Percentiles rank a stretch among this genome's conserved stretches.
Conservation (phyloP, 1,140 invertebrate species). For the Procambarus virginalis region DNA sequence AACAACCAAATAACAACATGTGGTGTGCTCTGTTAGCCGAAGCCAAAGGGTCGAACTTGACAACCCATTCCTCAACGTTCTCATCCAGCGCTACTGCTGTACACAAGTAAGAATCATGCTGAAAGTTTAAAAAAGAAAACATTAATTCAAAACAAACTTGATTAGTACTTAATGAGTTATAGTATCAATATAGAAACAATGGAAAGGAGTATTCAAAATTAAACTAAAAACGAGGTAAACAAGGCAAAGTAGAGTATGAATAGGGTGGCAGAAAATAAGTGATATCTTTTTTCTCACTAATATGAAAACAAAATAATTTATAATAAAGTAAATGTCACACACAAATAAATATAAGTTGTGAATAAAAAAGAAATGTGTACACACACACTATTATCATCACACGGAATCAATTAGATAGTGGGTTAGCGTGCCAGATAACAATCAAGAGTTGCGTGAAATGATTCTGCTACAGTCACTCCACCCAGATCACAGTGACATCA, state of each 20-base stretch:
- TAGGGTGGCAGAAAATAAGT: not conserved
- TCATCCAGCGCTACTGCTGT: conserved; percentile 71
- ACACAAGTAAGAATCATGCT: conserved; percentile 74
- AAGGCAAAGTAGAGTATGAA: not conserved
- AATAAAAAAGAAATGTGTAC: no score
- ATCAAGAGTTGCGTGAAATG: no score
- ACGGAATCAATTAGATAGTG: no score
- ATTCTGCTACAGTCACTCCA: no score
- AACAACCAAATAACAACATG: conserved; percentile 80
- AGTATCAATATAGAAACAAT: not conserved
- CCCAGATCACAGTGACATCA: no score
- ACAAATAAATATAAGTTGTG: no score
- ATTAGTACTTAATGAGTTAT: no score
- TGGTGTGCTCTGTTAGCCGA: conserved; percentile 77
- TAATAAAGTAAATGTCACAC: no score
- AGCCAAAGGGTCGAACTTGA: conserved; percentile 73
- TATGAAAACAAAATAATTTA: no score
- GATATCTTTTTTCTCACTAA: not conserved
- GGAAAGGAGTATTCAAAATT: not conserved
- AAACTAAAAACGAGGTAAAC: not conserved
- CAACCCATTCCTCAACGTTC: conserved; percentile 73
- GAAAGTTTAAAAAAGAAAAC: not conserved
- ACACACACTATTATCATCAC: no score
- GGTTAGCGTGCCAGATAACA: no score
- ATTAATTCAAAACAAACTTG: not conserved